A percentile compares a stretch with the other conserved stretches of the same genome.
These are phyloP conservation scores for Suillia variegata DNA, from an alignment of 2,888 invertebrate genomes.

Conservation along the genomic window DNA sequence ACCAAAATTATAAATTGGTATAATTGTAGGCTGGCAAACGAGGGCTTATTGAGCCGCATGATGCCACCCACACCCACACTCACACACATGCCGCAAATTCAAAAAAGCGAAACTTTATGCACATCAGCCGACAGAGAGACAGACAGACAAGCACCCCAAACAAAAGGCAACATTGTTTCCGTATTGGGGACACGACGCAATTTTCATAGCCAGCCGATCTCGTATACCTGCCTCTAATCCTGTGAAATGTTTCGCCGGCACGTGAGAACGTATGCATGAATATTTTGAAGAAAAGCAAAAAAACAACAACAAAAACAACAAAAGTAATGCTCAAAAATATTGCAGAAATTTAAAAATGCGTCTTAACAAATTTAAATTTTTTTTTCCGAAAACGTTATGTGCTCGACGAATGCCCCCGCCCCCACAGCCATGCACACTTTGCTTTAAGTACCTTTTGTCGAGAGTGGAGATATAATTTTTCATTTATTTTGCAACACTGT, in stretches of 20 bases:
- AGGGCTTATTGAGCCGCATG: background rate
- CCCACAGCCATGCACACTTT: background rate
- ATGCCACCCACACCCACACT: background rate
- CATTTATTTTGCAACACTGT: background rate
- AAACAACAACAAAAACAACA: too few species aligned
- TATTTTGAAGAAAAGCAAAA: too few species aligned
- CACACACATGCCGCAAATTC: background rate
- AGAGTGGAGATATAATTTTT: background rate
- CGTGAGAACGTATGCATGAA: too few species aligned
- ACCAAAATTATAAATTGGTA: background rate
- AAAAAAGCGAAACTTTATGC: background rate
- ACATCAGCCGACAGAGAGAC: background rate
- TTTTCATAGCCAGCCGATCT: background rate
- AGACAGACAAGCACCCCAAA: background rate
- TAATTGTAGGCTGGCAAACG: background rate
- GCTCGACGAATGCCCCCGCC: background rate
- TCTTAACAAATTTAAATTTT: background rate
- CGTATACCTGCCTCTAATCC: background rate
- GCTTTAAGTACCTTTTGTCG: background rate
- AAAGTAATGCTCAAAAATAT: background rate
- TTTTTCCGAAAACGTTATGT: background rate
- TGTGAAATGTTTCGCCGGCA: background rate
- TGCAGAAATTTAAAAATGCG: background rate
- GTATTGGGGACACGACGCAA: background rate
- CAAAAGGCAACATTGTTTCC: background rate